These are phyloP conservation scores for Eupithecia inturbata DNA, from an alignment of 2,888 invertebrate genomes.

Conservation along the genomic window DNA sequence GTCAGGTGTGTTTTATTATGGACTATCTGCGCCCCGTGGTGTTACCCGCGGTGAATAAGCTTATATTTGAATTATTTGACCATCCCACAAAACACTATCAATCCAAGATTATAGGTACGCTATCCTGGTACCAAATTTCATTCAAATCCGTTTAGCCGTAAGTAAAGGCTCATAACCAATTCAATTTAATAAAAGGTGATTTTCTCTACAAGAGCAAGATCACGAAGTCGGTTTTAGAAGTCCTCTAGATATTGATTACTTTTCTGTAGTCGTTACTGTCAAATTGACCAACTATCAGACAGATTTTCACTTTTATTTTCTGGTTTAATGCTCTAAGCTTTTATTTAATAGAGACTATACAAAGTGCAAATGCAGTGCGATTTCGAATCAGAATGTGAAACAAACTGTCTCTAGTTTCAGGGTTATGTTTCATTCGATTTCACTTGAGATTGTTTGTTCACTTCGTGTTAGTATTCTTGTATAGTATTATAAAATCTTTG, in stretches of 20 bases:
- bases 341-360: too few relatives aligned
- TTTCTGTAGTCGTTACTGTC: not conserved
- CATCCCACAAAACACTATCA: not conserved
- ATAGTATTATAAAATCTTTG: too few relatives aligned
- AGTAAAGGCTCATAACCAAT: not conserved
- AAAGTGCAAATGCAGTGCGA: not conserved
- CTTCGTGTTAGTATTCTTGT: too few relatives aligned
- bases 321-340: too few relatives aligned
- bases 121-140: not conserved
- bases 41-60: not conserved
- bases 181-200: not conserved
- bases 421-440: constrained; percentile 24
- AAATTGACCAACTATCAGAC: not conserved
- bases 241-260: not conserved
- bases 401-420: constrained; percentile 23
- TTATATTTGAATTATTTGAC: not conserved
- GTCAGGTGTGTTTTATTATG: not conserved
- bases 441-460: not conserved
- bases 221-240: not conserved
- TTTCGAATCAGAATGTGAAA: constrained; percentile 18
- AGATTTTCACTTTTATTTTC: constrained; percentile 7
- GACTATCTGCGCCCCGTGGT: not conserved
- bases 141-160: not conserved
- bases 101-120: not conserved
- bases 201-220: not conserved